Evolutionary conservation across 2,888 invertebrate genomes (phyloP).

Genomic region (Tiphia femorata): DNA sequence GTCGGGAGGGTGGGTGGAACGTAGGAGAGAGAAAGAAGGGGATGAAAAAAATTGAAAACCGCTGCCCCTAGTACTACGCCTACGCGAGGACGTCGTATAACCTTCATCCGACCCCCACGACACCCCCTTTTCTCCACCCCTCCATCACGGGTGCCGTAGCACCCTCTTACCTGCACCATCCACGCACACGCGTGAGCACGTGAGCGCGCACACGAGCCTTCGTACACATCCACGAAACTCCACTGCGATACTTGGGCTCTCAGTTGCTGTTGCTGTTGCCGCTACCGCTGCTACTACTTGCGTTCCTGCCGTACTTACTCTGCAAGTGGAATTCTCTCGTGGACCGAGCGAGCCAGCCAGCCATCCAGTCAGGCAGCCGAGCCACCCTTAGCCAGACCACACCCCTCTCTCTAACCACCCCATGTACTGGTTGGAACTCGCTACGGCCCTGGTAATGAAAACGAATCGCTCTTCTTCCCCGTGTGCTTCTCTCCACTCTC

Average conservation of each 20-base stretch:
- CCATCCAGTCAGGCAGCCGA: slow-evolving; percentile 17
- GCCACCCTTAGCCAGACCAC: slow-evolving; percentile 14
- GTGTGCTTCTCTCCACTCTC: too few species aligned
- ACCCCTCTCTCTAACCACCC: slow-evolving; percentile 10
- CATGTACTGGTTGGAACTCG: slow-evolving; percentile 24
- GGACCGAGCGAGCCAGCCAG: slow-evolving; percentile 31
- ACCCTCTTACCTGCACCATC: background rate
- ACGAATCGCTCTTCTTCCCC: slow-evolving; percentile 47
- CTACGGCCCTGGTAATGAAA: slow-evolving; percentile 44
- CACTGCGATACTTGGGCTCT: slow-evolving; percentile 33
- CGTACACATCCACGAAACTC: slow-evolving; percentile 21
- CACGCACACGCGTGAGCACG: slow-evolving; percentile 7
- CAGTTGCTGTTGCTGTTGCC: too few species aligned
- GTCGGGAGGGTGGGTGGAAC: background rate
- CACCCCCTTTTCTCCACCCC: slow-evolving; percentile 6
- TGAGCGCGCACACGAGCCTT: background rate
- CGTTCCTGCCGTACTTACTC: slow-evolving; percentile 33
- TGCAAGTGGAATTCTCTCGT: slow-evolving; percentile 45
- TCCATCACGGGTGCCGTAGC: slow-evolving; percentile 13
- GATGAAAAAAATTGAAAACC: slow-evolving; percentile 24
- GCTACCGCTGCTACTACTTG: slow-evolving; percentile 24
- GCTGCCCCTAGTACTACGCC: slow-evolving; percentile 15
- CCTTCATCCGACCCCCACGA: background rate
- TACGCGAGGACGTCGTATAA: background rate
- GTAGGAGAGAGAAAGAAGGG: background rate